Conservation (phyloP, 2,113 vertebrate genomes). For the Blennius ocellaris region DNA sequence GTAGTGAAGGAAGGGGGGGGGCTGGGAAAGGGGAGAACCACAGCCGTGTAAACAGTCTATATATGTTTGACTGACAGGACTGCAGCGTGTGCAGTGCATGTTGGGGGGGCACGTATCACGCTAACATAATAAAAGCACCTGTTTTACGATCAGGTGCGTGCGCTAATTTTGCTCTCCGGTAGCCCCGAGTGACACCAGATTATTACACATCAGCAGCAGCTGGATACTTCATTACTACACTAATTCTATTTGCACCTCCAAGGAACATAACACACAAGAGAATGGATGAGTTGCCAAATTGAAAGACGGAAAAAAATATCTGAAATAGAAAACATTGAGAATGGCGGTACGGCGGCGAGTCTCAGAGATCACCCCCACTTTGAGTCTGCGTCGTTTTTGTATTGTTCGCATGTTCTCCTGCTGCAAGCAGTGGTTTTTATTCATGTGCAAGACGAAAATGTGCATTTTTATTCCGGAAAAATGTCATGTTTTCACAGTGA, state of each 20-base stretch:
- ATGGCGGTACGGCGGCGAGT: background rate
- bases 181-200: slow-evolving; percentile 31
- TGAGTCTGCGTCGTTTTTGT: no score
- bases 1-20: background rate
- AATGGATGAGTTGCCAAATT: slow-evolving; percentile 9
- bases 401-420: no score
- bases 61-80: slow-evolving; percentile 40
- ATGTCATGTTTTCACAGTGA: no score
- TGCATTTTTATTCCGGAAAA: no score
- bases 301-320: slow-evolving; percentile 28
- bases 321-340: background rate
- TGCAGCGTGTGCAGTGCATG: slow-evolving; percentile 12
- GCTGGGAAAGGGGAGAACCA: background rate
- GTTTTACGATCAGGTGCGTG: slow-evolving; percentile 3
- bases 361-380: no score
- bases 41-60: slow-evolving; percentile 10
- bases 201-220: slow-evolving; percentile 42
- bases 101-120: no score
- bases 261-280: slow-evolving; percentile 12
- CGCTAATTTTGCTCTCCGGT: slow-evolving; percentile 30
- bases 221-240: slow-evolving; percentile 46
- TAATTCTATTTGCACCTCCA: slow-evolving; percentile 10
- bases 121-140: slow-evolving; percentile 7
- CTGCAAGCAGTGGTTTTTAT: no score
- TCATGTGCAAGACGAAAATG: no score